Evolutionary conservation across 2,113 vertebrate genomes (phyloP).

Genomic region (Dromas ardeola): DNA sequence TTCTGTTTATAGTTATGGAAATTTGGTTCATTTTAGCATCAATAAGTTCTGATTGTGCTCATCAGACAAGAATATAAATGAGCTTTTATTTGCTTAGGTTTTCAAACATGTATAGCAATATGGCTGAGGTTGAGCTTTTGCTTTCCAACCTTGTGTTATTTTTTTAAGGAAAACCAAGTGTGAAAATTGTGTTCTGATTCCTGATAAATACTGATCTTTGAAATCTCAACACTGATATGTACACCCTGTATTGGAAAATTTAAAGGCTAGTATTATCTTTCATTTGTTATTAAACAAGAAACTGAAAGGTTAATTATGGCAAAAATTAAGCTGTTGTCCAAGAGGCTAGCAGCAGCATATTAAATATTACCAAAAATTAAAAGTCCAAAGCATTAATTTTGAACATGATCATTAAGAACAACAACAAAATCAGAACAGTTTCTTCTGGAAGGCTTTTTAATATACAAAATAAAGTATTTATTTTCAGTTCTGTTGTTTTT

Average conservation of each 20-base stretch:
- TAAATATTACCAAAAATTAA: neutral
- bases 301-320: neutral
- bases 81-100: neutral
- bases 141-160: constrained; percentile 13
- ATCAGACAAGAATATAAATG: constrained; percentile 46
- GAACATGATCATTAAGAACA: neutral
- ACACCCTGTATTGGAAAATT: neutral
- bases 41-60: constrained; percentile 51
- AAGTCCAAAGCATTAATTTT: neutral
- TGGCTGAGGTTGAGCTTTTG: constrained; percentile 33
- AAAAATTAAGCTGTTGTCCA: neutral
- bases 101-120: constrained; percentile 15
- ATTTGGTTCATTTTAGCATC: constrained; percentile 36
- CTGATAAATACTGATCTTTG: constrained; percentile 41
- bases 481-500: neutral
- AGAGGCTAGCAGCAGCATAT: neutral
- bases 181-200: constrained; percentile 52
- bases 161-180: constrained; percentile 4
- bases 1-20: constrained; percentile 41
- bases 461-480: neutral
- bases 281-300: neutral
- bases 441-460: neutral
- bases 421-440: neutral
- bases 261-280: neutral
- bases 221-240: neutral